Conservation (phyloP, 2,888 invertebrate species). For the Ceraclea dissimilis region DNA sequence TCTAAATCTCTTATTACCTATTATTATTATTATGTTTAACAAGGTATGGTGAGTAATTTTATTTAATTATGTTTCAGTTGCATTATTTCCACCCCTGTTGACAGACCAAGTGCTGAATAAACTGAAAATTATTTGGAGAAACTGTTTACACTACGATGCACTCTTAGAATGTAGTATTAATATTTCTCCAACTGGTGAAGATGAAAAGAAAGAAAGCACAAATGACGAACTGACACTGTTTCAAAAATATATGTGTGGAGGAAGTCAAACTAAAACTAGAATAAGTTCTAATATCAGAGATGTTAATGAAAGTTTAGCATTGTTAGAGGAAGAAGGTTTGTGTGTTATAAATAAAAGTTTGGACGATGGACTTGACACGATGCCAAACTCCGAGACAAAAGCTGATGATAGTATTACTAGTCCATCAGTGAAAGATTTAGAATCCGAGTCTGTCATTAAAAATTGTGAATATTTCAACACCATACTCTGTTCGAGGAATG, state of each 20-base stretch:
- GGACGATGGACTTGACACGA: no score
- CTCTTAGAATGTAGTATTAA: not conserved
- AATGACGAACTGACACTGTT: constrained; percentile 8
- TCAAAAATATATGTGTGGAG: constrained; percentile 2
- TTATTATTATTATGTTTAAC: constrained; percentile 4
- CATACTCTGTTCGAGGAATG: constrained; percentile 39
- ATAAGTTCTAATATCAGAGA: not conserved
- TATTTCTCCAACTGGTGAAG: constrained; percentile 27
- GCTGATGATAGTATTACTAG: not conserved
- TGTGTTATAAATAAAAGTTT: not conserved
- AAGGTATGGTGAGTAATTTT: not conserved
- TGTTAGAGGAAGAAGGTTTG: constrained; percentile 4
- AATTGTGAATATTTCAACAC: constrained; percentile 34
- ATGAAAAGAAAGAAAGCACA: constrained; percentile 29
- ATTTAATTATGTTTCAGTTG: constrained; percentile 32
- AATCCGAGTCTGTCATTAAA: not conserved
- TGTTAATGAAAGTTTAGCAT: not conserved
- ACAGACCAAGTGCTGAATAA: constrained; percentile 32
- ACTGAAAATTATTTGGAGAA: constrained; percentile 36
- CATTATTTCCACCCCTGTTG: constrained; percentile 34
- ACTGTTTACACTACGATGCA: constrained; percentile 34
- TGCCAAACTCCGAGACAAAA: not conserved
- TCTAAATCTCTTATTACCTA: not conserved
- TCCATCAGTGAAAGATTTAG: not conserved
- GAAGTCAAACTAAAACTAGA: not conserved